Evolutionary conservation across 2,888 invertebrate species (phyloP).

Genomic region (Ornithoptera alexandrae): DNA sequence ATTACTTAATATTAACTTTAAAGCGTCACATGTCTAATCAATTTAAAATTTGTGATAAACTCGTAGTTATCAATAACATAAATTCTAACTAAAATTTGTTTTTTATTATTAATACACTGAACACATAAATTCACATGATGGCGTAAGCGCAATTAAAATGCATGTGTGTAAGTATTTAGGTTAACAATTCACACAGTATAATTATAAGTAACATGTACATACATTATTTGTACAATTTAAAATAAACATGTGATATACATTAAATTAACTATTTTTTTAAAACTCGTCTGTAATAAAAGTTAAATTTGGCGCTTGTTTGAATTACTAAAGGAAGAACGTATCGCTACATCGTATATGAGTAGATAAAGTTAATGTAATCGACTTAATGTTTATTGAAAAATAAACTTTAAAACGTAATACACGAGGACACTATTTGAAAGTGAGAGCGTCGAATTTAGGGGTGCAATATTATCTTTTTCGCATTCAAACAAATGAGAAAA

Average conservation of each 20-base stretch:
- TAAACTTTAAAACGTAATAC: slow-evolving; percentile 39
- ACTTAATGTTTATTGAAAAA: slow-evolving; percentile 40
- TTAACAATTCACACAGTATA: neutral
- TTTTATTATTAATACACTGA: too few relatives aligned
- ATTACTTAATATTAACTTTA: too few relatives aligned
- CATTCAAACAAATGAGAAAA: slow-evolving; percentile 77
- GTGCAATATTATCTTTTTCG: slow-evolving; percentile 73
- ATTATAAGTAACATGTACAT: neutral
- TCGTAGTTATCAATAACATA: too few relatives aligned
- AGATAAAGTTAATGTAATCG: slow-evolving; percentile 74
- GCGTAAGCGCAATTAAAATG: too few relatives aligned
- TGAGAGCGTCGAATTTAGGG: slow-evolving; percentile 48
- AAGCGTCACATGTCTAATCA: too few relatives aligned
- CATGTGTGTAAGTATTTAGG: neutral
- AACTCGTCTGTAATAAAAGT: slow-evolving; percentile 52
- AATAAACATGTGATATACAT: neutral
- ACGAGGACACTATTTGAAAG: slow-evolving; percentile 40
- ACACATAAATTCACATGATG: too few relatives aligned
- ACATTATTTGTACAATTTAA: neutral
- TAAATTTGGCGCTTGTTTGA: slow-evolving; percentile 64
- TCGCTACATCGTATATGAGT: slow-evolving; percentile 53
- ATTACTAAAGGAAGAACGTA: slow-evolving; percentile 60
- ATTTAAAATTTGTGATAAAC: too few relatives aligned
- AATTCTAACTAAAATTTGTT: too few relatives aligned
- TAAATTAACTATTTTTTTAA: slow-evolving; percentile 24